Evolutionary conservation across 2,113 vertebrate genomes (phyloP).

Genomic region (Periophthalmus modestus): DNA sequence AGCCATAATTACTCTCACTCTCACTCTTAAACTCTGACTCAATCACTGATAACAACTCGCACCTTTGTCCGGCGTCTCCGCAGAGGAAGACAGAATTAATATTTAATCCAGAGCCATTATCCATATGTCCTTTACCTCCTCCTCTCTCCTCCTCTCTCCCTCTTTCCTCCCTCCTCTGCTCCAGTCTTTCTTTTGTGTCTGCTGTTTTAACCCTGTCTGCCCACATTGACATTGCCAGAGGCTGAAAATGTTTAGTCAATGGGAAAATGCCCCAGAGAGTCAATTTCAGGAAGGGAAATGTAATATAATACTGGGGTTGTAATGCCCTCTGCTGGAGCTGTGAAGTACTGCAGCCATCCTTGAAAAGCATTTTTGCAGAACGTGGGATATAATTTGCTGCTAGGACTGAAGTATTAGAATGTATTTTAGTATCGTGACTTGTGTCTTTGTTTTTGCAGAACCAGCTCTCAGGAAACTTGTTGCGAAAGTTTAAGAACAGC

Average conservation of each 20-base stretch:
- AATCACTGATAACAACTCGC: not conserved
- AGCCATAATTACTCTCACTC: not conserved
- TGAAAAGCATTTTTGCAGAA: not conserved
- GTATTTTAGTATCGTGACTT: too few species aligned
- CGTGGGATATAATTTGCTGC: too few species aligned
- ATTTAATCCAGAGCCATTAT: constrained; percentile 4
- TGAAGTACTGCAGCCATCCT: constrained; percentile 70
- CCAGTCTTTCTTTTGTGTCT: not conserved
- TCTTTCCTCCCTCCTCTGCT: not conserved
- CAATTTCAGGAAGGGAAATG: constrained; percentile 62
- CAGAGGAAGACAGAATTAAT: not conserved
- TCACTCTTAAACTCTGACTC: not conserved
- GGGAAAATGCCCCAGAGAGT: constrained; percentile 44
- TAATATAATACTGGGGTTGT: constrained; percentile 76
- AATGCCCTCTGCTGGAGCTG: constrained; percentile 74
- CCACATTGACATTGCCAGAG: constrained; percentile 65
- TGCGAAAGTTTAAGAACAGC: constrained; percentile 98
- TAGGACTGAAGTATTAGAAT: too few species aligned
- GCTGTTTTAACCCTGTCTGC: constrained; percentile 8
- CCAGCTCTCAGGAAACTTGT: constrained; percentile 93
- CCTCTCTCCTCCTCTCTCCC: not conserved
- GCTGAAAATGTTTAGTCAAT: constrained; percentile 65
- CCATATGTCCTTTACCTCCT: constrained; percentile 14
- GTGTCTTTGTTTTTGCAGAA: constrained; percentile 78
- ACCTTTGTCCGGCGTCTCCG: not conserved